Percentiles rank a stretch among this genome's conserved stretches.
Evolutionary conservation across 2,888 invertebrate species (phyloP).

Genomic region (Athetis lepigone): DNA sequence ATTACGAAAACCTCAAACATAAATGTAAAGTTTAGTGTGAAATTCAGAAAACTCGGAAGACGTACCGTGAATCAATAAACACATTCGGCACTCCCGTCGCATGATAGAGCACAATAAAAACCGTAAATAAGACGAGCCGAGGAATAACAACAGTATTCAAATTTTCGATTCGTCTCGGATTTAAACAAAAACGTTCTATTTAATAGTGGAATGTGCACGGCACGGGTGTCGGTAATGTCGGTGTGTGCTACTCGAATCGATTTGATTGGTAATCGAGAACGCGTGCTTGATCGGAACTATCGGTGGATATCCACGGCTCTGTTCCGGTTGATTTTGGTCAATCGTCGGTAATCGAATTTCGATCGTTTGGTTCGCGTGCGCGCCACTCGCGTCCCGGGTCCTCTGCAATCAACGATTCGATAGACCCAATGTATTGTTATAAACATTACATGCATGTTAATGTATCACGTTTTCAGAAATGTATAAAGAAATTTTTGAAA

Average conservation of each 20-base stretch:
- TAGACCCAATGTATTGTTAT: constrained; percentile 70
- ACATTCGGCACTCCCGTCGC: constrained; percentile 86
- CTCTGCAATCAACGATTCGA: constrained; percentile 82
- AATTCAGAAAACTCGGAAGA: constrained; percentile 76
- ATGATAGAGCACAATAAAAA: constrained; percentile 83
- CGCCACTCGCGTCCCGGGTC: constrained; percentile 65
- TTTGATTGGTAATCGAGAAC: constrained; percentile 82
- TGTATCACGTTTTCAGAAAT: constrained; percentile 53
- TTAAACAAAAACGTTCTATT: constrained; percentile 90
- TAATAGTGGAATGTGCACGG: constrained; percentile 84
- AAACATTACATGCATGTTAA: constrained; percentile 73
- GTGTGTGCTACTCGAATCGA: constrained; percentile 82
- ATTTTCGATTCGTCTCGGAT: constrained; percentile 88
- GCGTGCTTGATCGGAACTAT: constrained; percentile 79
- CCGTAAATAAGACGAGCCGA: constrained; percentile 83
- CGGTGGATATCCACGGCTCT: constrained; percentile 64
- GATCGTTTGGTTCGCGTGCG: constrained; percentile 81
- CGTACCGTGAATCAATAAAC: constrained; percentile 86
- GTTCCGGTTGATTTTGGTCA: constrained; percentile 83
- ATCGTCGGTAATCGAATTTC: constrained; percentile 76
- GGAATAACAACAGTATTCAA: constrained; percentile 88
- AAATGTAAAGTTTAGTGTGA: constrained; percentile 77
- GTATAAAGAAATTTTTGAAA: constrained; percentile 15
- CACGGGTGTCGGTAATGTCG: constrained; percentile 77
- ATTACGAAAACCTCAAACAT: constrained; percentile 63